phyloP scores from a whole-genome alignment of 2,888 invertebrate genomes.

The Elmis aenea region DNA sequence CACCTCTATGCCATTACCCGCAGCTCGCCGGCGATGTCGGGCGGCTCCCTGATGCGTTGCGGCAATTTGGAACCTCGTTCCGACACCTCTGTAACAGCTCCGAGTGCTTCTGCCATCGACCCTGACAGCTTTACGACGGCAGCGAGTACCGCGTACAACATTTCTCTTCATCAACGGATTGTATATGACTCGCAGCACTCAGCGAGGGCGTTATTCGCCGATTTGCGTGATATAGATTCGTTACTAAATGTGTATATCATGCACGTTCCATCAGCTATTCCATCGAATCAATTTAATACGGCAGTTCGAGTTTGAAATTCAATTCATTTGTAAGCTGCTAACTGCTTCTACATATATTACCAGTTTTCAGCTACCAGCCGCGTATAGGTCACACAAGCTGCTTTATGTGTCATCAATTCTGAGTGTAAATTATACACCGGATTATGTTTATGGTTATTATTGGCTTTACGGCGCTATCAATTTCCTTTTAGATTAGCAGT shows the following conservation, averaged over 20 bases:
- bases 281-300: no score
- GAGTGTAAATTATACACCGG: constrained; percentile 22
- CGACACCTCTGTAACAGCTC: constrained; percentile 34
- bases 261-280: constrained; percentile 3
- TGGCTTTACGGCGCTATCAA: constrained; percentile 26
- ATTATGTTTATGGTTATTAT: constrained; percentile 19
- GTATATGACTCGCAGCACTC: constrained; percentile 25
- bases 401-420: constrained; percentile 23
- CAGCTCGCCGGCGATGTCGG: constrained; percentile 32
- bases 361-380: no score
- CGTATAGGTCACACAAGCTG: constrained; percentile 13
- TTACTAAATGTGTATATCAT: constrained; percentile 6
- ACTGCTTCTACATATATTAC: no score
- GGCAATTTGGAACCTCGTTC: constrained; percentile 37
- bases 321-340: constrained; percentile 13
- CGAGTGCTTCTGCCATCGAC: constrained; percentile 40
- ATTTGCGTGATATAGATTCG: constrained; percentile 9
- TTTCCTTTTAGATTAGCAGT: constrained; percentile 16
- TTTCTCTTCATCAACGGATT: constrained; percentile 42
- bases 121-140: constrained; percentile 42
- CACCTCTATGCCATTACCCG: constrained; percentile 40
- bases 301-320: no score
- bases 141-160: constrained; percentile 34
- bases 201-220: constrained; percentile 13
- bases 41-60: constrained; percentile 34